Evolutionary conservation across 2,888 invertebrate species (phyloP).

Genomic region (Falcaria lacertinaria): DNA sequence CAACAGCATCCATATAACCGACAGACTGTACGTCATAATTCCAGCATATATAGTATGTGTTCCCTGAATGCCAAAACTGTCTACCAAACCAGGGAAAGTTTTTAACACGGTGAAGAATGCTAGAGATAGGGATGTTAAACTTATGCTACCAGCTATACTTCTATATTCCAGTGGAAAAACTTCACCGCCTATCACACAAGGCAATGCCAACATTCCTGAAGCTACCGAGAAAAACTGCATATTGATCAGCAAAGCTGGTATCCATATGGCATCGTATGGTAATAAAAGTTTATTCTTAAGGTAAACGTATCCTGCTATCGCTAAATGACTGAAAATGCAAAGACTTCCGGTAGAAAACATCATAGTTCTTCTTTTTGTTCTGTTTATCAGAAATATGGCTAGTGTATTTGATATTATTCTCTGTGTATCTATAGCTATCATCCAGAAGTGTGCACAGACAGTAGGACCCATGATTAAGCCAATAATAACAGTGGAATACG

Average conservation of each 20-base stretch:
- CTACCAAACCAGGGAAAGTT: slow-evolving; percentile 75
- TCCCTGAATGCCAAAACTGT: slow-evolving; percentile 67
- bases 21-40: slow-evolving; percentile 65
- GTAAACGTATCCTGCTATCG: slow-evolving; percentile 64
- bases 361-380: slow-evolving; percentile 77
- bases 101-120: slow-evolving; percentile 81
- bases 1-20: slow-evolving; percentile 72
- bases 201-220: slow-evolving; percentile 80
- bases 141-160: slow-evolving; percentile 80
- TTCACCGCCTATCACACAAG: slow-evolving; percentile 85
- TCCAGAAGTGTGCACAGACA: slow-evolving; percentile 80
- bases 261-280: slow-evolving; percentile 50
- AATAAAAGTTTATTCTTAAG: slow-evolving; percentile 28
- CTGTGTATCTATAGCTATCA: slow-evolving; percentile 81
- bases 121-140: slow-evolving; percentile 73
- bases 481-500: slow-evolving; percentile 82
- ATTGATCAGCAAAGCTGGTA: slow-evolving; percentile 67
- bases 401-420: slow-evolving; percentile 78
- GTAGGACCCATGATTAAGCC: slow-evolving; percentile 71
- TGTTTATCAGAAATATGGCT: slow-evolving; percentile 79
- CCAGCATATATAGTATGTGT: slow-evolving; percentile 79
- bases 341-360: slow-evolving; percentile 78
- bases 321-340: slow-evolving; percentile 73
- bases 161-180: slow-evolving; percentile 80
- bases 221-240: slow-evolving; percentile 77